Conservation (phyloP, 2,888 invertebrate species). For the Macaria liturata region DNA sequence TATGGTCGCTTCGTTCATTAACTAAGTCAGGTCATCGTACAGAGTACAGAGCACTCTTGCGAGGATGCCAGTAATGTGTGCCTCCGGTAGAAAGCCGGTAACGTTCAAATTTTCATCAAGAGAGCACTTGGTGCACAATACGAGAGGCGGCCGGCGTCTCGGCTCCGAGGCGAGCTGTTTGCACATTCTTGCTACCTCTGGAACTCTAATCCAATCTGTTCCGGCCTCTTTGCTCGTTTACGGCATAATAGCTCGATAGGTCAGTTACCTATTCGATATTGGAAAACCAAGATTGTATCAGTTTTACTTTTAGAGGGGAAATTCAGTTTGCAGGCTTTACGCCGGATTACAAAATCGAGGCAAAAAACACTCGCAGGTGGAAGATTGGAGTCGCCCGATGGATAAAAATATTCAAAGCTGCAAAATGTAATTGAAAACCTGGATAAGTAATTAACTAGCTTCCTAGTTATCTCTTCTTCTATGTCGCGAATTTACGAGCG, state of each 20-base stretch:
- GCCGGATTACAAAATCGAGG: constrained; percentile 22
- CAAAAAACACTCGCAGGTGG: constrained; percentile 10
- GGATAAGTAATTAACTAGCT: background rate
- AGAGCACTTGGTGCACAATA: constrained; percentile 48
- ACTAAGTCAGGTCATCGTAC: constrained; percentile 2
- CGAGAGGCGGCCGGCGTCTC: constrained; percentile 43
- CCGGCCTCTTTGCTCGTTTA: constrained; percentile 23
- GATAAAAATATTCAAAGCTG: constrained; percentile 5
- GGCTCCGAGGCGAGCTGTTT: constrained; percentile 40
- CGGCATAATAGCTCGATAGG: constrained; percentile 26
- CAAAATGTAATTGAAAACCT: background rate
- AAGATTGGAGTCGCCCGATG: constrained; percentile 7
- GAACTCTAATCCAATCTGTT: constrained; percentile 42
- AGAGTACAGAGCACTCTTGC: constrained; percentile 1
- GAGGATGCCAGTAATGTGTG: constrained; percentile 13
- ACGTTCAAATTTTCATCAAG: constrained; percentile 46
- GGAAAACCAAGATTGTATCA: constrained; percentile 26
- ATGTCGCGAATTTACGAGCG: too few relatives aligned
- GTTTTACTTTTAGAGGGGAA: constrained; percentile 25
- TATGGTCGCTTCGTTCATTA: background rate
- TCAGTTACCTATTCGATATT: constrained; percentile 24
- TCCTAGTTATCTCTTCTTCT: too few relatives aligned
- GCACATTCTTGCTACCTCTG: constrained; percentile 45
- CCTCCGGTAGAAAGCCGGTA: constrained; percentile 18
- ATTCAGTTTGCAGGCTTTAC: constrained; percentile 21